A percentile compares a stretch with the other conserved stretches of the same genome.
Conservation (phyloP, 2,797 vertebrate genomes). For the Cottoperca gobio region DNA sequence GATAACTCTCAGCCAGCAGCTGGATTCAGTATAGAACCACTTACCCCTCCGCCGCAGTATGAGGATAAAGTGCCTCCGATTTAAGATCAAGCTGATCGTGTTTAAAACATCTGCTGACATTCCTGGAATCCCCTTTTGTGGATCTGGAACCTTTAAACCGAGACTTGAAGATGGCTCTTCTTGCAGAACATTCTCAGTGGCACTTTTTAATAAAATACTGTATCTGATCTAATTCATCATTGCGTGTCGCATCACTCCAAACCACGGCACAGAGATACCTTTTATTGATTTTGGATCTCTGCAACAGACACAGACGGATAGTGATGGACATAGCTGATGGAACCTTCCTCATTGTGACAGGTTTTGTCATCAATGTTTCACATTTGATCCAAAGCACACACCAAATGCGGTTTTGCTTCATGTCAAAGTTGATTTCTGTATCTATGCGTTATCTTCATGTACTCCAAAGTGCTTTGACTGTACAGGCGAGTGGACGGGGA, state of each 20-base stretch:
- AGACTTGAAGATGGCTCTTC: conserved; percentile 7
- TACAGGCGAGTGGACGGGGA: neutral
- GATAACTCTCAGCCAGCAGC: conserved; percentile 67
- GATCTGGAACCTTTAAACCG: conserved; percentile 36
- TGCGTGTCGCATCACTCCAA: conserved; percentile 10
- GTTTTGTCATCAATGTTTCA: neutral
- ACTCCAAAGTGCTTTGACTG: conserved; percentile 7
- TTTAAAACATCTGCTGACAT: conserved; percentile 37
- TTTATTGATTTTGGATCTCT: conserved; percentile 24
- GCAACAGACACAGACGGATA: neutral
- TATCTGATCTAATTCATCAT: conserved; percentile 16
- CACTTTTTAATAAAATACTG: conserved; percentile 13
- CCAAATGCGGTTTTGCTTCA: conserved; percentile 28
- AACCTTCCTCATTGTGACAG: neutral
- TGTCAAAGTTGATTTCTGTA: conserved; percentile 20
- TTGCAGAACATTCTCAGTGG: conserved; percentile 11
- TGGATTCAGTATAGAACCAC: conserved; percentile 89
- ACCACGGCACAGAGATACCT: conserved; percentile 24
- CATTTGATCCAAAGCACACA: conserved; percentile 12
- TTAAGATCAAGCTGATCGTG: conserved; percentile 40
- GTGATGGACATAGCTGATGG: neutral
- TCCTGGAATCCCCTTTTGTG: conserved; percentile 33
- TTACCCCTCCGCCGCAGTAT: conserved; percentile 95
- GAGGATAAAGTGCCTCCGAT: conserved; percentile 83
- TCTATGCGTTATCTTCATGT: conserved; percentile 4